Percentiles rank a stretch among this genome's conserved stretches.
These are phyloP conservation scores for Globodera rostochiensis DNA, from an alignment of 1,140 invertebrate species.

Conservation along the genomic window DNA sequence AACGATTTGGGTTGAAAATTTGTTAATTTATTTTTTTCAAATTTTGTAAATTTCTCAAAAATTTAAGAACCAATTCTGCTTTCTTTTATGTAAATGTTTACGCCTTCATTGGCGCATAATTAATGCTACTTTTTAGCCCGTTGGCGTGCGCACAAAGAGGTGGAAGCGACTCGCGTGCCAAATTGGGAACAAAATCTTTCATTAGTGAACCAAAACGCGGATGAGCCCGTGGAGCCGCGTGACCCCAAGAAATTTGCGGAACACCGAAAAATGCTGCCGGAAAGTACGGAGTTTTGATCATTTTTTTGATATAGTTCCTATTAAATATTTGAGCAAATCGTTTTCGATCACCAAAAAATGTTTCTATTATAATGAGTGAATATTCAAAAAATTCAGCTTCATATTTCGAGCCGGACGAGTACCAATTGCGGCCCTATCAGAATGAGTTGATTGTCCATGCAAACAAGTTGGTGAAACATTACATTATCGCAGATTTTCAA, in stretches of 20 bases:
- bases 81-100: background rate
- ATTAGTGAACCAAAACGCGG: background rate
- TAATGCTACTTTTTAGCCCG: background rate
- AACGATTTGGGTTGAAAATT: slow-evolving; percentile 22
- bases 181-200: background rate
- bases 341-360: too few species aligned
- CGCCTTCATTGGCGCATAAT: background rate
- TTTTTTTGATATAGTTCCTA: background rate
- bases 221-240: background rate
- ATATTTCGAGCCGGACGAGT: slow-evolving; percentile 19
- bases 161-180: background rate
- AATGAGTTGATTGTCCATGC: slow-evolving; percentile 49
- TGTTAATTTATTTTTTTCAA: background rate
- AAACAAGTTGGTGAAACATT: slow-evolving; percentile 45
- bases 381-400: background rate
- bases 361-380: too few species aligned
- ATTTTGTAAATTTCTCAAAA: background rate
- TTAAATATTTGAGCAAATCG: too few species aligned
- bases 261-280: background rate
- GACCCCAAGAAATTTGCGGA: background rate
- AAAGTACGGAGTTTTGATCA: background rate
- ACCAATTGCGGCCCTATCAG: slow-evolving; percentile 45
- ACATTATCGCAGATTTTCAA: background rate
- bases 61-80: background rate
- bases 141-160: slow-evolving; percentile 6